Evolutionary conservation across 2,113 vertebrate genomes (phyloP).

Genomic region (Nymphicus hollandicus): DNA sequence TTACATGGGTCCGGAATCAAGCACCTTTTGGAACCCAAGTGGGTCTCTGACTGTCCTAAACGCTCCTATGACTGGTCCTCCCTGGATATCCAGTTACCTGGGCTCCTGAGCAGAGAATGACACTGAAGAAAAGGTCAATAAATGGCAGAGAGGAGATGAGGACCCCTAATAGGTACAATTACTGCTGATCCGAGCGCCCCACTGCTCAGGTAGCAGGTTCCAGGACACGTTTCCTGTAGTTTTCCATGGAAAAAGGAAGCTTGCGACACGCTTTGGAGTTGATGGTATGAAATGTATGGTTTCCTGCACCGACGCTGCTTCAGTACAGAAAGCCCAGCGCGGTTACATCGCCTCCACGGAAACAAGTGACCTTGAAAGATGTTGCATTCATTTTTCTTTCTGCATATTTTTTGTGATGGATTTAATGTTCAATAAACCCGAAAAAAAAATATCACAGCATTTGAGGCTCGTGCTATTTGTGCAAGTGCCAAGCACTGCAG

Average conservation of each 20-base stretch:
- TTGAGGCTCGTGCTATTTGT: background rate
- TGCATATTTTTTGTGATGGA: background rate
- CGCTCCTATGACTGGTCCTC: background rate
- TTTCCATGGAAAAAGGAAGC: background rate
- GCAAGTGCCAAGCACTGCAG: background rate
- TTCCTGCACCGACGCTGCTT: background rate
- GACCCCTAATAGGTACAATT: background rate
- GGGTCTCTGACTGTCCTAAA: background rate
- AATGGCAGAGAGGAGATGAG: background rate
- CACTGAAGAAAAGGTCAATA: background rate
- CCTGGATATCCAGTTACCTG: background rate
- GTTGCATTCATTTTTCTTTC: background rate
- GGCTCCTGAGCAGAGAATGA: background rate
- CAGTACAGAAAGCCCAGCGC: background rate
- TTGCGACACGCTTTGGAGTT: rapidly evolving
- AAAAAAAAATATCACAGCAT: background rate
- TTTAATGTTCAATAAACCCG: slow-evolving; percentile 22
- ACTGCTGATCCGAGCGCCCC: background rate
- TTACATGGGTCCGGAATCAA: background rate
- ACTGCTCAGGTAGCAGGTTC: background rate
- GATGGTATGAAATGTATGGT: rapidly evolving
- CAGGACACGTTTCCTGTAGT: background rate
- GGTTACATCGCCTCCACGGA: background rate
- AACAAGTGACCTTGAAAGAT: background rate
- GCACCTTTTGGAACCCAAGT: background rate